Base-by-base conservation (phyloP, 2,113 vertebrate species). In the Emberiza fucata region DNA sequence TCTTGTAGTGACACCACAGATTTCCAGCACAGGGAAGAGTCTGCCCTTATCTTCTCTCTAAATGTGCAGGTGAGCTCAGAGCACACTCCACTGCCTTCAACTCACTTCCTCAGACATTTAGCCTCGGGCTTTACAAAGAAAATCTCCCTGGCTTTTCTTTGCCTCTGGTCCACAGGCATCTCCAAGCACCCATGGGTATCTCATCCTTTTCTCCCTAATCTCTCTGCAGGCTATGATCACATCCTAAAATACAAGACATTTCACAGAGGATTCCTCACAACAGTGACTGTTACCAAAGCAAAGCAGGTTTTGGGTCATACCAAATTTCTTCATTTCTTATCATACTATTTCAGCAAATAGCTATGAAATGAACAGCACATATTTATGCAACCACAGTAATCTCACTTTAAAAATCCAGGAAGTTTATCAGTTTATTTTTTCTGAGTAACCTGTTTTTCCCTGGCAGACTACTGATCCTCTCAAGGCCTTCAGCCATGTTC, bases 281-380 rank as follows among this genome's bases (percentile, higher is more conserved):
- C 33, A 59, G 39, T 35, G 22, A 4, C 23, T 61, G 47, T 71
- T 79, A 79, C 50, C 28, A 79, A 76, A 88, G 44, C 9, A 84
- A 40, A 18, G 12, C 7, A 72, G 35, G 21, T 35, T 91, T 79
- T 14, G 4, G 16, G 22, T 86, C 27, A 45, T 25, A 75, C 31
- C 23, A 81, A 31, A 89, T 81, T 83, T 94, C 73, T 84, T 35
- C 28, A 11, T 86, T 92, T 75, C 47, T 81, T 84, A 45, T 81
- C n/a, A 19, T n/a, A 77, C 11, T 7, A 19, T 65, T 89, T 89
- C 60, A 92, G 54, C 5, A 86, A 64, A 68, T 29, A 27, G 28
- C 73, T 88, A 28, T 15, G 18, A 80, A 93, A 86, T 51, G 8
- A 57, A 44, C 21, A 40, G 24, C 24, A 66, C 1, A 4, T 63